Conservation (phyloP, 1,140 invertebrate species). For the Forficula auricularia region DNA sequence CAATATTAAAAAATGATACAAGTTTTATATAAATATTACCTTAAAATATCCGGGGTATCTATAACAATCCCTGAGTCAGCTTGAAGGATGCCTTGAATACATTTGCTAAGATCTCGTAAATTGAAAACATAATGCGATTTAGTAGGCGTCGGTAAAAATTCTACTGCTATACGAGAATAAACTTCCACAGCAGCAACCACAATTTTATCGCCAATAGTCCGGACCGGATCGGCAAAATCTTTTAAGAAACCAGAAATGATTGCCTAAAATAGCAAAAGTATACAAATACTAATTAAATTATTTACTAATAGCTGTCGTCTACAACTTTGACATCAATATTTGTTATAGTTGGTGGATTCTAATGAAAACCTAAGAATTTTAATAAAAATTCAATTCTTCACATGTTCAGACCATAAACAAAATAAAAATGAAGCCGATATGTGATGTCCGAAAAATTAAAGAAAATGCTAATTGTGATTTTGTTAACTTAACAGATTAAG, state of each 20-base stretch:
- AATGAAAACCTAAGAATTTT: too few relatives aligned
- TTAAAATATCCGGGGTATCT: slow-evolving; percentile 40
- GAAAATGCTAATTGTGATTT: too few relatives aligned
- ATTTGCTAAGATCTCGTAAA: slow-evolving; percentile 73
- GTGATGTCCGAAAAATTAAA: too few relatives aligned
- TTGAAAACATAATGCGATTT: slow-evolving; percentile 90
- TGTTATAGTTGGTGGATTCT: too few relatives aligned
- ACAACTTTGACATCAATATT: neutral
- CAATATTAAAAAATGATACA: too few relatives aligned
- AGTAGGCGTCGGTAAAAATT: slow-evolving; percentile 67
- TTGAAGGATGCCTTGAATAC: slow-evolving; percentile 70
- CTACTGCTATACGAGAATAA: slow-evolving; percentile 55
- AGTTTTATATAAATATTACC: slow-evolving; percentile 23
- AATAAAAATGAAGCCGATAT: too few relatives aligned
- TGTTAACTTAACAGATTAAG: too few relatives aligned
- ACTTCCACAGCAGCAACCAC: slow-evolving; percentile 63
- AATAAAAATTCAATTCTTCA: too few relatives aligned
- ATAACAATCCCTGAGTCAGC: slow-evolving; percentile 43
- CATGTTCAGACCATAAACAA: too few relatives aligned
- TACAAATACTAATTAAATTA: neutral
- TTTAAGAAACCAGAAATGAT: slow-evolving; percentile 58
- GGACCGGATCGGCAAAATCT: slow-evolving; percentile 53
- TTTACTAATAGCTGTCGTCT: neutral
- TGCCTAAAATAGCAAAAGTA: slow-evolving; percentile 28
- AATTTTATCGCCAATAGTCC: slow-evolving; percentile 47